Conservation (phyloP, 2,888 invertebrate genomes). For the Trisateles emortualis region DNA sequence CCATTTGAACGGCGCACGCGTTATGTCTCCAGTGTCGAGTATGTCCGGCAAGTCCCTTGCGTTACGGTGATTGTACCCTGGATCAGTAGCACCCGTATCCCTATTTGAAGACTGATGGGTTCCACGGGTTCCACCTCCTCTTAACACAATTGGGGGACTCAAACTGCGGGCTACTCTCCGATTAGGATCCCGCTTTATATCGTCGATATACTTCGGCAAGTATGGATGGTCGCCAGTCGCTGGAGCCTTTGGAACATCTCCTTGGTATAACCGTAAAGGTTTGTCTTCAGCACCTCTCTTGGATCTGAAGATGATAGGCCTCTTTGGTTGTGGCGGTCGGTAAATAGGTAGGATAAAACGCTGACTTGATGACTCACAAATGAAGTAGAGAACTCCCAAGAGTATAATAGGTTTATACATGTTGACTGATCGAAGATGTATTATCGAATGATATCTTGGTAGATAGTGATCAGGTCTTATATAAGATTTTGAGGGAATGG, state of each 20-base stretch:
- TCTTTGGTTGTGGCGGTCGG: slow-evolving; percentile 11
- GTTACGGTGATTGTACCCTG: slow-evolving; percentile 7
- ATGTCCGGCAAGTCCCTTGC: slow-evolving; percentile 19
- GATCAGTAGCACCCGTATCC: background rate
- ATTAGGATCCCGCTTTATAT: slow-evolving; percentile 14
- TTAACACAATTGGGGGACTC: background rate
- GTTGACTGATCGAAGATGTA: background rate
- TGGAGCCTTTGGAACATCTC: slow-evolving; percentile 8
- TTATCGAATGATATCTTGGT: background rate
- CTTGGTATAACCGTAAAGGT: slow-evolving; percentile 14
- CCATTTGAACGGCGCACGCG: too few relatives aligned
- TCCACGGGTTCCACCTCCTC: background rate
- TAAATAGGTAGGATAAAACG: background rate
- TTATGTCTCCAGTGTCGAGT: too few relatives aligned
- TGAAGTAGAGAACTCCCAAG: slow-evolving; percentile 13
- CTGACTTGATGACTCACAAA: slow-evolving; percentile 18
- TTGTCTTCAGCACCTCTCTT: slow-evolving; percentile 22
- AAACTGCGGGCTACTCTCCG: slow-evolving; percentile 30
- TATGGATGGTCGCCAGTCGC: slow-evolving; percentile 14
- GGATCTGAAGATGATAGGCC: background rate
- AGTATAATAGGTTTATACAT: slow-evolving; percentile 22
- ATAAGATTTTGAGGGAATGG: background rate
- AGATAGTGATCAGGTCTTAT: background rate
- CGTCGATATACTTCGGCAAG: slow-evolving; percentile 10
- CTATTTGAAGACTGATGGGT: background rate